Evolutionary conservation across 2,888 invertebrate species (phyloP).

Genomic region (Conus canariensis): DNA sequence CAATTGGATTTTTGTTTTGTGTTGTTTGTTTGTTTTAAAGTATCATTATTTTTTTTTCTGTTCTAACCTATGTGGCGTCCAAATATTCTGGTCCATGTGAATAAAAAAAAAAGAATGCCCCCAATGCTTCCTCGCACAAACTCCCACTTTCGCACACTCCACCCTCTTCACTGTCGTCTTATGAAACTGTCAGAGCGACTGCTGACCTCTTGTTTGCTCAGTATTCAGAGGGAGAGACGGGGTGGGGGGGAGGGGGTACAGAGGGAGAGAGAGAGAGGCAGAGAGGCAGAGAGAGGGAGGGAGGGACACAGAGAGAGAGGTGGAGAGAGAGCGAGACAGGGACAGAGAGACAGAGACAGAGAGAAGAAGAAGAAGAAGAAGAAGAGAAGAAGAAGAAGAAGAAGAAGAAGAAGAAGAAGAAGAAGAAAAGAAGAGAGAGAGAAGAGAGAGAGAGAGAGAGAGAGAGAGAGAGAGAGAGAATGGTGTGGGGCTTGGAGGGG

Average conservation of each 20-base stretch:
- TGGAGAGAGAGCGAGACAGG: neutral
- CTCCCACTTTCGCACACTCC: no score
- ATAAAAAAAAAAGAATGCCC: no score
- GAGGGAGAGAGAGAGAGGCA: neutral
- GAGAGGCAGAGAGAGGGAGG: neutral
- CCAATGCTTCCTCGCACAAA: no score
- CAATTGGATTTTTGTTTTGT: no score
- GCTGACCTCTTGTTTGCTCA: no score
- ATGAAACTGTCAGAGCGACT: no score
- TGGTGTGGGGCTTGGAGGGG: neutral
- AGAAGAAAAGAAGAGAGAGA: neutral
- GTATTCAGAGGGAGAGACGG: neutral
- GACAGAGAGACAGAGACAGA: neutral
- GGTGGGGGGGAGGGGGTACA: neutral
- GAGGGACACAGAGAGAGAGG: conserved; percentile 10
- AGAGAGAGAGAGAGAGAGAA: neutral
- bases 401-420: neutral
- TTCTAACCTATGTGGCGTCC: no score
- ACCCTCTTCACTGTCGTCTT: no score
- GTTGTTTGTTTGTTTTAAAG: no score
- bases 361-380: neutral
- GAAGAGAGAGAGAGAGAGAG: neutral
- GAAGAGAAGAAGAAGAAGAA: neutral
- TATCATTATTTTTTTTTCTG: no score
- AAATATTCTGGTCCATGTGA: no score